Evolutionary conservation across 1,140 invertebrate species (phyloP).

Genomic region (Melanaphis sacchari): DNA sequence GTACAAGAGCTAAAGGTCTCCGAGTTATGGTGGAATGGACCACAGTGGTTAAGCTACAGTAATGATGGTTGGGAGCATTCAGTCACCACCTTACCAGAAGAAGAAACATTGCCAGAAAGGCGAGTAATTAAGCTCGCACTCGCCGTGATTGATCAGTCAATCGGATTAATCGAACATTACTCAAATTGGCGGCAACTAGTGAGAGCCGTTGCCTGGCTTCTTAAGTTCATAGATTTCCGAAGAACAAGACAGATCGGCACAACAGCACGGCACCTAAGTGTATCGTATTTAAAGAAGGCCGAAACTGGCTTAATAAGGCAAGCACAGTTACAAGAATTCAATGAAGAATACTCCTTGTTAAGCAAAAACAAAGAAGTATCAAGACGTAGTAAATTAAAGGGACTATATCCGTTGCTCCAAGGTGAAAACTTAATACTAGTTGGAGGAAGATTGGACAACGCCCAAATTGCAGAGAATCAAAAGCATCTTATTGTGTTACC

Average conservation of each 20-base stretch:
- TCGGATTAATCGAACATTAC: neutral
- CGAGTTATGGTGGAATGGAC: too few species aligned
- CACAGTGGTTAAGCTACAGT: conserved; percentile 24
- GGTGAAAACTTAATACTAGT: neutral
- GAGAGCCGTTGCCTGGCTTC: neutral
- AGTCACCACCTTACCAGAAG: neutral
- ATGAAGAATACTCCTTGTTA: neutral
- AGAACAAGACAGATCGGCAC: neutral
- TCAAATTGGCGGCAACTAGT: neutral
- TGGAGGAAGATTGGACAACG: neutral
- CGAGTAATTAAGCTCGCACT: neutral
- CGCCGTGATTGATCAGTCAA: neutral
- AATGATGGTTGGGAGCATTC: neutral
- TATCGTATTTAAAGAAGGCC: neutral
- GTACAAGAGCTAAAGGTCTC: too few species aligned
- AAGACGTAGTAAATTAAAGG: too few species aligned
- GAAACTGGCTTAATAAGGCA: neutral
- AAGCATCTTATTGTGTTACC: conserved; percentile 37
- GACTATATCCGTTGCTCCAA: conserved; percentile 34
- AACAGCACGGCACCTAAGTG: neutral
- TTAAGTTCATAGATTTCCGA: neutral
- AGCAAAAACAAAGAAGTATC: neutral
- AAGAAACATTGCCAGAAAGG: neutral
- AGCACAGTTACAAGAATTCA: neutral
- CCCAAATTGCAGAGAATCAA: neutral